Evolutionary conservation across 2,888 invertebrate species (phyloP).

Genomic region (Papilio protenor): DNA sequence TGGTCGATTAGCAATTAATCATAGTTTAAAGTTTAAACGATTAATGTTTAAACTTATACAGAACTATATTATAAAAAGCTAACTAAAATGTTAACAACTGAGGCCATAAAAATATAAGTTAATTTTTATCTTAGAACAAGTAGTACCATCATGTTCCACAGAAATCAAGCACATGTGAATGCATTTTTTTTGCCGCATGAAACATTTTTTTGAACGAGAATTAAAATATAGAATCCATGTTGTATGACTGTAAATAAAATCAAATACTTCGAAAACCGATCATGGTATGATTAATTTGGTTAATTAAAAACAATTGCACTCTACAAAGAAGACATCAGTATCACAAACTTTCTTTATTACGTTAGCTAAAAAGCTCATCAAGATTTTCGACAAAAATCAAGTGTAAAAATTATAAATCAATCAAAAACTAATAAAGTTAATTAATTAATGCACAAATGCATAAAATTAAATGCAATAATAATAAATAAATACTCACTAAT

Average conservation of each 20-base stretch:
- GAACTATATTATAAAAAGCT: neutral
- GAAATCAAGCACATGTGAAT: neutral
- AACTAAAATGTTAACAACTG: neutral
- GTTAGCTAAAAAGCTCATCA: neutral
- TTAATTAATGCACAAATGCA: slow-evolving; percentile 36
- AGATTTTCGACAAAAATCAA: neutral
- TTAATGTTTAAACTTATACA: neutral
- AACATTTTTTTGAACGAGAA: neutral
- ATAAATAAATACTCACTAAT: slow-evolving; percentile 61
- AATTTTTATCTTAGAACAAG: neutral
- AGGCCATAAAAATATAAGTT: neutral
- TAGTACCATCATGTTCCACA: neutral
- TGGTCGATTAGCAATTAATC: neutral
- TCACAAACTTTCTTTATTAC: neutral
- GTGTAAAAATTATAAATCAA: slow-evolving; percentile 30
- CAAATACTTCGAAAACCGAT: neutral
- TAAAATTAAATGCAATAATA: slow-evolving; percentile 33
- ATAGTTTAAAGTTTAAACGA: neutral
- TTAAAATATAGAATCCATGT: neutral
- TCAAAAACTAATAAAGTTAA: slow-evolving; percentile 26
- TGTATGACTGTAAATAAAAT: neutral
- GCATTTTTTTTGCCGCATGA: neutral
- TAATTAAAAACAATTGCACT: neutral
- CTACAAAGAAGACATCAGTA: neutral
- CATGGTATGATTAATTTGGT: neutral